A percentile compares a stretch with the other conserved stretches of the same genome.
Evolutionary conservation across 1,140 invertebrate species (phyloP).

Genomic region (Drosophila ercepeae): DNA sequence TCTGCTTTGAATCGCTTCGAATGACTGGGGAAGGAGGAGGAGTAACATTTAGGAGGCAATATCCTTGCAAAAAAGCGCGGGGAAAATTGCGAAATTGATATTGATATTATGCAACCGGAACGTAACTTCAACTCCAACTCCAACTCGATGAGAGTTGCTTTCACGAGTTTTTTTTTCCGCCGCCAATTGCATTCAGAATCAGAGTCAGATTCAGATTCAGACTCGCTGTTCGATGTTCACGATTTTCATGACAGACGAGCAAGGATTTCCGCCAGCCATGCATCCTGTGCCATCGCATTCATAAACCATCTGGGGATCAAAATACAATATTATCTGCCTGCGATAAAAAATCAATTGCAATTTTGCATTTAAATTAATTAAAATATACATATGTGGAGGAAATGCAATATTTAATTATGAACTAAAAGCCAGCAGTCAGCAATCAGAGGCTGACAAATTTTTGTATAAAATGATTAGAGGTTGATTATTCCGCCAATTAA

Average conservation of each 20-base stretch:
- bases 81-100: slow-evolving; percentile 41
- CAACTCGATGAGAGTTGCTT: slow-evolving; percentile 51
- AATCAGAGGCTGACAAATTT: too few species aligned
- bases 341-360: not conserved
- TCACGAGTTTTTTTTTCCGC: slow-evolving; percentile 40
- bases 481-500: not conserved
- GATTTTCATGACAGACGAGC: slow-evolving; percentile 14
- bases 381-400: too few species aligned
- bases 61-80: slow-evolving; percentile 20
- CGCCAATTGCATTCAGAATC: slow-evolving; percentile 26
- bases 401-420: not conserved
- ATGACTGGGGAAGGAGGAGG: slow-evolving; percentile 7
- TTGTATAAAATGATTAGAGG: not conserved
- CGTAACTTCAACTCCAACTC: slow-evolving; percentile 10
- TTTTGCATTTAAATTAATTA: not conserved
- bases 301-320: not conserved
- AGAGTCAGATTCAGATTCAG: not conserved
- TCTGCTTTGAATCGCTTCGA: slow-evolving; percentile 15
- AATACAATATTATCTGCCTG: not conserved
- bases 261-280: slow-evolving; percentile 15
- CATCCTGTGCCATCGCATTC: not conserved
- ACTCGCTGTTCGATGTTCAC: not conserved
- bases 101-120: slow-evolving; percentile 44
- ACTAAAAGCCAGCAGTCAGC: too few species aligned
- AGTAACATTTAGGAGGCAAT: slow-evolving; percentile 21